Conservation (phyloP, 1,140 invertebrate species). For the Sweltsa coloradensis region DNA sequence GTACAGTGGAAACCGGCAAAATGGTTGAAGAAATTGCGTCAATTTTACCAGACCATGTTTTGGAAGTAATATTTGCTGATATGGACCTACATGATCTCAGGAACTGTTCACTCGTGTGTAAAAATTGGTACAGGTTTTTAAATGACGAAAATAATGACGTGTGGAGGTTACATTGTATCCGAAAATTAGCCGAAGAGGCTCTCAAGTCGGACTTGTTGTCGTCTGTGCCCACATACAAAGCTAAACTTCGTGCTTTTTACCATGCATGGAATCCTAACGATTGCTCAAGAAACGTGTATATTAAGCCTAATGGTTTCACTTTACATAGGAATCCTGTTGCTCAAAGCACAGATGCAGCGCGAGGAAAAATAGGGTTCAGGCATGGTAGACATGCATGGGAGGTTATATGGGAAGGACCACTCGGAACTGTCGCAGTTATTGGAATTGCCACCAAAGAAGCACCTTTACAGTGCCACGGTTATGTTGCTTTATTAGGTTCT, state of each 20-base stretch:
- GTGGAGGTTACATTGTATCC: slow-evolving; percentile 83
- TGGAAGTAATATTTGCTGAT: slow-evolving; percentile 92
- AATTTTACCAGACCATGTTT: slow-evolving; percentile 57
- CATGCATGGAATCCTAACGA: slow-evolving; percentile 97
- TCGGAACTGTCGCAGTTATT: slow-evolving; percentile 90
- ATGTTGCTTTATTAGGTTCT: slow-evolving; percentile 85
- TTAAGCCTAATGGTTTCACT: slow-evolving; percentile 95
- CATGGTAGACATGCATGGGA: slow-evolving; percentile 95
- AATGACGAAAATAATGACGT: slow-evolving; percentile 92
- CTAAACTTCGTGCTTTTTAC: slow-evolving; percentile 86
- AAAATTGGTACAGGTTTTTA: slow-evolving; percentile 82
- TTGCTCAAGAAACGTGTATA: slow-evolving; percentile 92
- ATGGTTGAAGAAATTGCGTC: slow-evolving; percentile 25
- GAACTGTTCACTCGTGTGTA: slow-evolving; percentile 86
- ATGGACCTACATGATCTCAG: slow-evolving; percentile 73
- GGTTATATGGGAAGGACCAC: slow-evolving; percentile 96
- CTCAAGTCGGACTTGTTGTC: slow-evolving; percentile 85
- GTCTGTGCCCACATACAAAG: slow-evolving; percentile 82
- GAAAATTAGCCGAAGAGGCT: slow-evolving; percentile 79
- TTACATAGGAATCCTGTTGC: slow-evolving; percentile 96
- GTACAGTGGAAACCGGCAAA: slow-evolving; percentile 19
- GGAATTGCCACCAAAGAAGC: slow-evolving; percentile 93
- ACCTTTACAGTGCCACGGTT: slow-evolving; percentile 80
- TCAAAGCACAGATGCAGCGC: slow-evolving; percentile 93
- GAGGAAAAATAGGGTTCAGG: slow-evolving; percentile 88